A percentile compares a stretch with the other conserved stretches of the same genome.
Conservation (phyloP, 2,113 vertebrate species). For the Pangasianodon gigas region DNA sequence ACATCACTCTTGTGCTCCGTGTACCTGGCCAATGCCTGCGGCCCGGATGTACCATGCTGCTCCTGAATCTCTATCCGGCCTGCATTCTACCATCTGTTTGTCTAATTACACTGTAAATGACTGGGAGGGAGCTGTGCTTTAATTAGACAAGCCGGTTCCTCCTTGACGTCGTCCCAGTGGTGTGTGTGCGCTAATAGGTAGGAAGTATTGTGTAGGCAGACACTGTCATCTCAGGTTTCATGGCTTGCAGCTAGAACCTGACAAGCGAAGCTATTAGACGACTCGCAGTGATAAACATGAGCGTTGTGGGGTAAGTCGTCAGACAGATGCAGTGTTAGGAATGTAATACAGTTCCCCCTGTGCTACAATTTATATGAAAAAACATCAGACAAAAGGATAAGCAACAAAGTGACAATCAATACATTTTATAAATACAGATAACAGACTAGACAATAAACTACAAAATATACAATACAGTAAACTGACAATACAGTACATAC, state of each 20-base stretch:
- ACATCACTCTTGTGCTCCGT: background rate
- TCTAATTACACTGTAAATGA: conserved; percentile 34
- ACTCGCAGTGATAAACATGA: conserved; percentile 15
- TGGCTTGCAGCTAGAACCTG: conserved; percentile 27
- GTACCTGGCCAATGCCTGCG: background rate
- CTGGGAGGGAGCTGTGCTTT: conserved; percentile 41
- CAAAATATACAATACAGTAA: background rate
- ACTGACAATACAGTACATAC: background rate
- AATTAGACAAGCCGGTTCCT: conserved; percentile 38
- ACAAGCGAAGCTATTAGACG: conserved; percentile 2
- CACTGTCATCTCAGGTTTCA: conserved; percentile 25
- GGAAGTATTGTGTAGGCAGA: conserved; percentile 27
- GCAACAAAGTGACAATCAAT: background rate
- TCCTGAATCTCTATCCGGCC: conserved; percentile 21
- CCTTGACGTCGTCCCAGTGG: background rate
- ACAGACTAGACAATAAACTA: background rate
- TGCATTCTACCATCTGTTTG: conserved; percentile 29
- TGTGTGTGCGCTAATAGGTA: background rate
- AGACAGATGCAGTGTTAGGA: background rate
- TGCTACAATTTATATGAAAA: background rate
- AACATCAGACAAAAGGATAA: background rate
- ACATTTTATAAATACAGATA: background rate
- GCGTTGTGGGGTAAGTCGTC: background rate
- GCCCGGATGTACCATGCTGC: background rate
- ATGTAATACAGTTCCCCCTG: background rate